Evolutionary conservation across 1,140 invertebrate species (phyloP), one percentile per base, ranked within the genome.

Genomic region (Agraylea sexmaculata): DNA sequence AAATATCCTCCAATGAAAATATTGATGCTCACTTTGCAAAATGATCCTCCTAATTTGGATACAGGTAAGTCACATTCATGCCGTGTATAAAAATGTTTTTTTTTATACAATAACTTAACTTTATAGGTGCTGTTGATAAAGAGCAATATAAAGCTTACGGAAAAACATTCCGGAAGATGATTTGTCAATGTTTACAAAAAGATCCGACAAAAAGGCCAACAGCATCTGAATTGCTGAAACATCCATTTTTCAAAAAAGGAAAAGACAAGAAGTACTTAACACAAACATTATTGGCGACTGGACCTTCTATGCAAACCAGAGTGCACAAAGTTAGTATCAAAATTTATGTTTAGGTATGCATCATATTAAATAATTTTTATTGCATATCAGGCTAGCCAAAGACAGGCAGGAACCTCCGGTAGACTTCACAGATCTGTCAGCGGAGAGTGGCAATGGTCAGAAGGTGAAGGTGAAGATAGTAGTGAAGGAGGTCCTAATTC

Each of bases 1-100:
- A 97, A 95, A 60, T 98, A 93, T 64, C 92, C 95, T 27, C 93
- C 95, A 1, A 98, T 99, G 94, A 99, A 99, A 66, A 91, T 98
- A 3, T 66, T 98, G 7, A 97, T 98, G 91, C 65, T 98, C 21
- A 98, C 94, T 0, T 64, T 99, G 21, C 91, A 98, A 66, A 99
- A 99, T 57, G 95, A 99, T 55, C 93, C 96, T 11, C 96, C 96
- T 3, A 87, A 83, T 20, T 68, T 99, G 50, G 96, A 99, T 53
- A 94, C 93, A 1, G 86, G 77, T 56, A 51, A 17, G 30, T 46
- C 1, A 25, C 13, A 7, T 11, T 34, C 12, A 15, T 34, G 6
- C 20, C 20, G 12, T 10, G 8, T n/a, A 25, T 25, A 25, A 25
- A n/a, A 7, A 25, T 30, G 12, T 12, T 12, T 30, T 25, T 31